Percentiles rank a stretch among this genome's conserved stretches.
Evolutionary conservation across 2,888 invertebrate species (phyloP).

Genomic region (Arctia plantaginis): DNA sequence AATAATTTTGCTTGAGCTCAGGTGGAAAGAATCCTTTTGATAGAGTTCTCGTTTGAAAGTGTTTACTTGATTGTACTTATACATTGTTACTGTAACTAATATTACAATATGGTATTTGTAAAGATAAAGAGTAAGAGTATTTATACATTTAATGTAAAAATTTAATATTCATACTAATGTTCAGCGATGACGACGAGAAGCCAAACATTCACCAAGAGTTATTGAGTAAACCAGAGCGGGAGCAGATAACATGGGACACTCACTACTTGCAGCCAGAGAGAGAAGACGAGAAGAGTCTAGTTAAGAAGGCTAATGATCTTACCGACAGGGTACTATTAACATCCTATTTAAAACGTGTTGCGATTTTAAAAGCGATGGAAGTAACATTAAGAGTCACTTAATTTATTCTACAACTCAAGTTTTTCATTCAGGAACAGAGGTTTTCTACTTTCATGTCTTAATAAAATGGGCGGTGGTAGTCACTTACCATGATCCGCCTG

Average conservation of each 20-base stretch:
- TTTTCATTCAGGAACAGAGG: background rate
- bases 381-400: background rate
- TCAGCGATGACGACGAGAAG: slow-evolving; percentile 64
- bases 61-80: background rate
- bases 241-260: slow-evolving; percentile 81
- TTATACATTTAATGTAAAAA: background rate
- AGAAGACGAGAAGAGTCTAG: slow-evolving; percentile 80
- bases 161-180: background rate
- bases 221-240: slow-evolving; percentile 74
- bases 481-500: too few species aligned
- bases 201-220: slow-evolving; percentile 72
- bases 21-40: background rate
- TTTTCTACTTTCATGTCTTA: background rate
- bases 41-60: background rate
- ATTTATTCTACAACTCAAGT: background rate
- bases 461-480: too few species aligned
- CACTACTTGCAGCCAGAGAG: slow-evolving; percentile 78
- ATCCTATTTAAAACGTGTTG: background rate
- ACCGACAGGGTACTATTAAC: slow-evolving; percentile 71
- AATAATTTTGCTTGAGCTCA: background rate
- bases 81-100: too few species aligned
- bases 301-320: slow-evolving; percentile 80
- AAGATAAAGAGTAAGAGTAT: background rate
- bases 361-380: background rate
- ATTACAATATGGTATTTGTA: background rate